Evolutionary conservation across 2,888 invertebrate genomes (phyloP), one percentile per base, ranked within the genome.

Genomic region (Clunio marinus): DNA sequence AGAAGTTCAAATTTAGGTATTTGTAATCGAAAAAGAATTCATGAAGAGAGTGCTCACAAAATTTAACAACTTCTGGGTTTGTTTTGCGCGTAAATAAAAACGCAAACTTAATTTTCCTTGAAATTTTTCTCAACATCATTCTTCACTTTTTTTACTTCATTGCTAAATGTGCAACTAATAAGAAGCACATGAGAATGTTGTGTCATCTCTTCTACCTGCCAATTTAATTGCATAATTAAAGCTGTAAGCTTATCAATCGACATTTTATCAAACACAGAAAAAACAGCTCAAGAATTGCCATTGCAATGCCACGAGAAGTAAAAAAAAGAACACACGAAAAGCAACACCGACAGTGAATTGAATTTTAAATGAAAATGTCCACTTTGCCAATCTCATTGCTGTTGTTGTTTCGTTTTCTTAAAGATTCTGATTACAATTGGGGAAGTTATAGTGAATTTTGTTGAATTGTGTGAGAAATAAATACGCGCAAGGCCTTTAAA

Each of bases 171-270:
- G 51, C 17, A 51, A 22, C 2, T 17, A 17, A 4, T 17, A 51
- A 51, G 3, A n/a, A n/a, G 41, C 32, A 41, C 2, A 41, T 10
- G 15, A 41, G 41, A 41, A 41, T 41, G 41, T 41, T 41, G 7
- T n/a, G n/a, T n/a, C n/a, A 13, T 28, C 10, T 45, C 17, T 45
- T 28, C 63, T 57, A 28, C 22, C 63, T 63, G 63, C 63, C 45
- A 63, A 63, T 45, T 63, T 63, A 63, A 63, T 63, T 63, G 63
- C 46, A 63, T 63, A 63, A 63, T 63, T 63, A 63, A 63, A 25
- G 62, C 62, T 20, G 62, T 13, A 32, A 17, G 46, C 63, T 63
- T 63, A 63, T 63, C 63, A 63, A 63, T 63, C 28, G 63, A 46
- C 63, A 46, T 46, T 63, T 63, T 63, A 63, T 63, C 63, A 63